Conservation (phyloP, 2,888 invertebrate genomes). For the Tethea ocularis region DNA sequence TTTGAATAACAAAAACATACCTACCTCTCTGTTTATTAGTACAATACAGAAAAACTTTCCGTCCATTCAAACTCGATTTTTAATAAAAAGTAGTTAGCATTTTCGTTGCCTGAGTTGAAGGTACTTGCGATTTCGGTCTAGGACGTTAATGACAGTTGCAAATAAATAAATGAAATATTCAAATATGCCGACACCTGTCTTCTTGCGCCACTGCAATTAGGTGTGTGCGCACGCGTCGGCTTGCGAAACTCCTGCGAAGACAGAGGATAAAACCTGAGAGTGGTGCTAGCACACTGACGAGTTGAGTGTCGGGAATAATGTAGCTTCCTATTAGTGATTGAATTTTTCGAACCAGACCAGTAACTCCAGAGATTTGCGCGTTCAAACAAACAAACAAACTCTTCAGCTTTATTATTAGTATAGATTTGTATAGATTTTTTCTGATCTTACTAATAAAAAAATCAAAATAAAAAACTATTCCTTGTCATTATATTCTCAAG, state of each 20-base stretch:
- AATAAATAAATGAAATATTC: slow-evolving; percentile 46
- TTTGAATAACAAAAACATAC: not conserved
- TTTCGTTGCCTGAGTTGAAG: slow-evolving; percentile 1
- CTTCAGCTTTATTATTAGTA: too few species aligned
- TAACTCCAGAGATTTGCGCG: too few species aligned
- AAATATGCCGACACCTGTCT: slow-evolving; percentile 35
- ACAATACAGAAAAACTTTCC: not conserved
- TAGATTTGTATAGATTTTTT: too few species aligned
- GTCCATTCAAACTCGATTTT: too few species aligned
- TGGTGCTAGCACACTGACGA: slow-evolving; percentile 19
- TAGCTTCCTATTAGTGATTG: too few species aligned
- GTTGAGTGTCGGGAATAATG: not conserved
- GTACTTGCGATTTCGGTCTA: not conserved
- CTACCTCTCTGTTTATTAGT: not conserved
- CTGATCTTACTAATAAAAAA: too few species aligned
- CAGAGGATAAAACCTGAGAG: slow-evolving; percentile 20
- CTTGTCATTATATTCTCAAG: too few species aligned
- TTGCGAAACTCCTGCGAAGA: slow-evolving; percentile 47
- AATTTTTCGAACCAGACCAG: too few species aligned
- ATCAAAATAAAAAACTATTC: too few species aligned
- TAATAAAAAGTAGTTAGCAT: slow-evolving; percentile 8
- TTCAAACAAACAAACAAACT: too few species aligned
- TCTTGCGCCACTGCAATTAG: slow-evolving; percentile 58
- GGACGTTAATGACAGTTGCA: slow-evolving; percentile 14
- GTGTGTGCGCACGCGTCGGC: slow-evolving; percentile 41